A percentile compares a stretch with the other conserved stretches of the same genome.
phyloP scores from a whole-genome alignment of 2,797 vertebrate species.

The Phrynocephalus guinanensis region DNA sequence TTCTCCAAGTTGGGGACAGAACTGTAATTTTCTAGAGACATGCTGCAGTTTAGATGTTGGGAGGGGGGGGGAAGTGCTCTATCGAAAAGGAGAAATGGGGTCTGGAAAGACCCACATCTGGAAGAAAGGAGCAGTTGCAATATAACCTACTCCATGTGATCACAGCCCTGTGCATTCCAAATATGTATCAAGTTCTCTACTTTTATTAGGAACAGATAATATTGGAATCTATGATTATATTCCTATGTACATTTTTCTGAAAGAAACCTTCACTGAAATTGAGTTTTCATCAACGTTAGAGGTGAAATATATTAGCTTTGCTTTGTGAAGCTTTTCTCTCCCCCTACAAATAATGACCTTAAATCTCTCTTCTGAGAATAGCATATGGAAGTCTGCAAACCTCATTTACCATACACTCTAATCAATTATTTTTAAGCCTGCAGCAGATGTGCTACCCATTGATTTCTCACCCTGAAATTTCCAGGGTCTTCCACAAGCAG shows the following conservation, averaged over 20 bases:
- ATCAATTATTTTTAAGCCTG: conserved; percentile 64
- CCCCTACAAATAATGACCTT: conserved; percentile 39
- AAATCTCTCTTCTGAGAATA: conserved; percentile 40
- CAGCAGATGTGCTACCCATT: conserved; percentile 61
- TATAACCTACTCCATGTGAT: background rate
- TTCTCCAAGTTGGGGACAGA: background rate
- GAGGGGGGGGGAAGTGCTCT: background rate
- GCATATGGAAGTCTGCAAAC: conserved; percentile 48
- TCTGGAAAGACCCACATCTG: background rate
- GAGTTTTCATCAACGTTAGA: too few species aligned
- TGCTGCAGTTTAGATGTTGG: background rate
- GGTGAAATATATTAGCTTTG: background rate
- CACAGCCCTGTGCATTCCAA: background rate
- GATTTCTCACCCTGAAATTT: conserved; percentile 72
- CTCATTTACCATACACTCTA: conserved; percentile 54
- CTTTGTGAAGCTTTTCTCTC: background rate
- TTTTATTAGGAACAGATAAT: background rate
- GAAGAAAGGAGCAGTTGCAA: background rate
- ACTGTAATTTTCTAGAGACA: background rate
- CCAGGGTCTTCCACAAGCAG: conserved; percentile 59
- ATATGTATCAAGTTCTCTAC: background rate
- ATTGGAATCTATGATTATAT: background rate
- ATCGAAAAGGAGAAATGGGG: background rate
- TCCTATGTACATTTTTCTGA: background rate
- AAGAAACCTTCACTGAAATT: conserved; percentile 1